These are phyloP conservation scores for Gryon sp. DNA, from an alignment of 1,140 invertebrate species.

Conservation along the genomic window DNA sequence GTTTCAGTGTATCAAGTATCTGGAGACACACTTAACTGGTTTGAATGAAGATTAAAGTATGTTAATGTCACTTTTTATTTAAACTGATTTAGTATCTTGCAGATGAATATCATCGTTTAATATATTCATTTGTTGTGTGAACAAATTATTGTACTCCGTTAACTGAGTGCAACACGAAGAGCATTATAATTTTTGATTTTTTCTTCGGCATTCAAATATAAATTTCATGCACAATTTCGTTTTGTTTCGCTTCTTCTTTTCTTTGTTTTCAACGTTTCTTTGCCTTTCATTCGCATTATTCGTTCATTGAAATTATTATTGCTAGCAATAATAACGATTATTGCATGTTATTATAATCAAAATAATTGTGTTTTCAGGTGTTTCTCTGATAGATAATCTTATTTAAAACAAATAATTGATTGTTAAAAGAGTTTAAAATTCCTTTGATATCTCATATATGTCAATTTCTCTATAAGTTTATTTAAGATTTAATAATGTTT, in stretches of 20 bases:
- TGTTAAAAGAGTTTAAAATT: conserved; percentile 25
- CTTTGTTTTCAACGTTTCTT: too few relatives aligned
- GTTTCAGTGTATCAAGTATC: conserved; percentile 61
- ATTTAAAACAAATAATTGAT: conserved; percentile 22
- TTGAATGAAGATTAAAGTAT: conserved; percentile 62
- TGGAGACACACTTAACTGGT: conserved; percentile 59
- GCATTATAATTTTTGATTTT: conserved; percentile 5
- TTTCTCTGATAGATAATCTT: conserved; percentile 17
- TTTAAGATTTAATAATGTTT: conserved; percentile 33
- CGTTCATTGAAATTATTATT: too few relatives aligned
- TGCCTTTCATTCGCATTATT: too few relatives aligned
- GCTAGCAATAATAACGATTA: too few relatives aligned
- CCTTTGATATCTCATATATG: conserved; percentile 35
- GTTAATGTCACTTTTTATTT: conserved; percentile 59
- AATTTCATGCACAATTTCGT: too few relatives aligned
- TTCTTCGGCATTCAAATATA: too few relatives aligned
- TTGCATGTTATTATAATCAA: too few relatives aligned
- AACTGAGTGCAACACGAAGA: conserved; percentile 8
- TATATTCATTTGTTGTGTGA: conserved; percentile 46
- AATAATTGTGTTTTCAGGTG: too few relatives aligned
- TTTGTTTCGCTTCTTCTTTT: too few relatives aligned
- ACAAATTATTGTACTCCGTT: conserved; percentile 31
- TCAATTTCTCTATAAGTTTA: conserved; percentile 34
- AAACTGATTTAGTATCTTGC: conserved; percentile 51
- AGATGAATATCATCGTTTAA: conserved; percentile 42